Evolutionary conservation across 2,888 invertebrate genomes (phyloP).

Genomic region (Imbricaverruca yamaguchii): DNA sequence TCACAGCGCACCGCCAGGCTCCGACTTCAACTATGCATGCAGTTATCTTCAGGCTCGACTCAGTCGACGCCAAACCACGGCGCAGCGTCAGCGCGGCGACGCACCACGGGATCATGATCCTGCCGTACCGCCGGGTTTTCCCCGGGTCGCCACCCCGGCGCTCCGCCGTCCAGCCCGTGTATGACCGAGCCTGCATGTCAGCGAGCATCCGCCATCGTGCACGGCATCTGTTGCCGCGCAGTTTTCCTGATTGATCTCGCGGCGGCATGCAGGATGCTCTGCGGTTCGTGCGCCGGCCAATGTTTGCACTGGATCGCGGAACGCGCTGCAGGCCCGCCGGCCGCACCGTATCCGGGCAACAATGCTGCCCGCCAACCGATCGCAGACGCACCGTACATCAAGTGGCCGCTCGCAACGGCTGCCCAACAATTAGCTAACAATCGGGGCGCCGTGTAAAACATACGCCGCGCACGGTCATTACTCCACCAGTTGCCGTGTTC

Average conservation of each 20-base stretch:
- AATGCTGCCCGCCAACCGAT: background rate
- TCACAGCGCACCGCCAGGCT: too few relatives aligned
- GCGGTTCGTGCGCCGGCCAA: background rate
- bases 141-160: too few relatives aligned
- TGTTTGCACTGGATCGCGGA: background rate
- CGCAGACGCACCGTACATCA: background rate
- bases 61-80: too few relatives aligned
- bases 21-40: too few relatives aligned
- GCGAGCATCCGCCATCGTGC: background rate
- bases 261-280: background rate
- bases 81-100: too few relatives aligned
- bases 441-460: conserved; percentile 3
- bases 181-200: background rate
- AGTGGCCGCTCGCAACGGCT: background rate
- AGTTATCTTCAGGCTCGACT: too few relatives aligned
- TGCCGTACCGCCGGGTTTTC: too few relatives aligned
- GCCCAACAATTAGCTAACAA: conserved; percentile 9
- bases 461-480: background rate
- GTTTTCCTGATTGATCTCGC: background rate
- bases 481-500: background rate
- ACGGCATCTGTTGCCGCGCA: background rate
- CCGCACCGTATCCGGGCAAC: background rate
- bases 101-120: too few relatives aligned
- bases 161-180: too few relatives aligned
- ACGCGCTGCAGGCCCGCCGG: too few relatives aligned